Base-by-base conservation (phyloP, 1,140 invertebrate species). In the Euwallacea fornicatus region DNA sequence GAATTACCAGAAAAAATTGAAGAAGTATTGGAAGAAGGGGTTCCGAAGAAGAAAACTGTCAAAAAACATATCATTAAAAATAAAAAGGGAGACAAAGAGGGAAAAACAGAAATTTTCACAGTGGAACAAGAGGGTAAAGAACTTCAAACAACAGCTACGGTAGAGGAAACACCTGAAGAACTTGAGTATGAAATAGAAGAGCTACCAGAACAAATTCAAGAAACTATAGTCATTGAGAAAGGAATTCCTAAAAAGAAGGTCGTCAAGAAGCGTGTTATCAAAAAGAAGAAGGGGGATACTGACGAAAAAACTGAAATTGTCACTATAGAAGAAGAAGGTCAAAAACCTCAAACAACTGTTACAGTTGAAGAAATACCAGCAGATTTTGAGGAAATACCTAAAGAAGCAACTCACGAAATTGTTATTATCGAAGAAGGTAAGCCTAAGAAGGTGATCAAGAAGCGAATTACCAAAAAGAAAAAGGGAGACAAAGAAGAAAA, bases 81-180 rank as follows among this genome's bases (percentile, higher is more conserved):
- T 58, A 76, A 74, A 42, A 71, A 72, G 47, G 78, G 70, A 16
- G 73, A 60, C 41, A 76, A 78, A 62, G 58, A 76, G 66, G 44
- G 42, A 67, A 33, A 2, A 66, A 60, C 70, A 56, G 74, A 77
- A 75, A 82, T 83, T 63, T 72, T 80, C 47, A 77, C 77, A 1
- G 73, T 77, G 15, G 77, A 83, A 66, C 79, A 79, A 69, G 82
- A 81, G 69, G 82, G 80, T 58, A 78, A 84, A 70, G 76, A 77
- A n/a, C 78, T 79, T 9, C 73, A 82, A 71, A 79, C 81, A 21
- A 81, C 81, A 47, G 76, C 81, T 55, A 79, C 78, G 71, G 65
- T 76, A 69, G 66, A 78, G 15, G 69, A 76, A 69, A 21, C 59
- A 73, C 21, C 56, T 56, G 70, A 74, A 63, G 21, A 33, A 33